Conservation (phyloP, 2,888 invertebrate species). For the Callyntrura guangdongensis region DNA sequence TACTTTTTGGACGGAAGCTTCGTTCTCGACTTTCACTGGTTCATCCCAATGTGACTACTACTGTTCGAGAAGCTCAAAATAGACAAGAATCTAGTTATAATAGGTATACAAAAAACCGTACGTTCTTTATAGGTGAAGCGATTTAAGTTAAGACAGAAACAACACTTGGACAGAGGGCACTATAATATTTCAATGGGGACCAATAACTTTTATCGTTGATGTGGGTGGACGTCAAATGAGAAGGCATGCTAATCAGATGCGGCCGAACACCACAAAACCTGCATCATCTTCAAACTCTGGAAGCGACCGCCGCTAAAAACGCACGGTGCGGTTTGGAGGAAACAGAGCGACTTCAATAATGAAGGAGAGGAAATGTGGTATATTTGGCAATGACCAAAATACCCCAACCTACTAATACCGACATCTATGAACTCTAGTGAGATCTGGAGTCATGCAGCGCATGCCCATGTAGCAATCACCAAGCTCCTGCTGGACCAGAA, state of each 20-base stretch:
- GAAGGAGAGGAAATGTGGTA: conserved; percentile 2
- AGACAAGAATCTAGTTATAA: background rate
- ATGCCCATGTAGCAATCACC: no score
- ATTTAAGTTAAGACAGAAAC: background rate
- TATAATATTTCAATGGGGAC: background rate
- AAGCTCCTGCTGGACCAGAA: no score
- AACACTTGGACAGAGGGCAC: background rate
- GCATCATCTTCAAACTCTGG: background rate
- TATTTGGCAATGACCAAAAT: background rate
- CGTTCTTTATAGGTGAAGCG: no score
- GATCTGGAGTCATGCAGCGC: no score
- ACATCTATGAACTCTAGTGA: no score
- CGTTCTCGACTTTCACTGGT: background rate
- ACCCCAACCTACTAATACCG: background rate
- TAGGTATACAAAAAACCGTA: background rate
- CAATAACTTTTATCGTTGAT: background rate
- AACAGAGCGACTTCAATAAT: background rate
- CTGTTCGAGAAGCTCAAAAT: background rate
- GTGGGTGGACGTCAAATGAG: background rate
- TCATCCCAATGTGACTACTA: background rate
- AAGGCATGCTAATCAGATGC: background rate
- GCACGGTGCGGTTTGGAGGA: background rate
- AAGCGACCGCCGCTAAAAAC: background rate
- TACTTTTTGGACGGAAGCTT: background rate
- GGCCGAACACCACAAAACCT: background rate